Base-by-base conservation (phyloP, 2,113 vertebrate species). In the Beaufortia kweichowensis region DNA sequence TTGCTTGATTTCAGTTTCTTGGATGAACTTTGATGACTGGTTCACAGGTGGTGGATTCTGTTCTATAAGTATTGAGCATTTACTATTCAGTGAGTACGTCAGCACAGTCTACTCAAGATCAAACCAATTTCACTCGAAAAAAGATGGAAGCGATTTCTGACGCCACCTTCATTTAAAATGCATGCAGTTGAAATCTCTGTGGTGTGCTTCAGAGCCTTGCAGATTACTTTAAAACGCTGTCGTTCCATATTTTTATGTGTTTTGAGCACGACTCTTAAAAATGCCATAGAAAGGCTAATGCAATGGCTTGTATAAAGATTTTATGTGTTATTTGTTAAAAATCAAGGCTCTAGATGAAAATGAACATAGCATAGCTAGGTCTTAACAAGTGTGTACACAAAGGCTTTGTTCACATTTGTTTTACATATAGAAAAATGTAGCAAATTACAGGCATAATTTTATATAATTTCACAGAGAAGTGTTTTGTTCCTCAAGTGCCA, bases 41-140 rank as follows among this genome's bases (percentile, higher is more conserved):
- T 60, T 81, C 69, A 48, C 50, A 60, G 55, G 31, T 35, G 63
- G n/a, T 57, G 28, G 21, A 24, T 75, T 63, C 43, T 33, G 29
- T 31, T 66, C 60, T 41, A n/a, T 66, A 61, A 77, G 19, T 23
- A 33, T 15, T 14, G 56, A 71, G 6, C 26, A 14, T 75, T 80
- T 63, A 56, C 72, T 55, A 63, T 76, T 63, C 56, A 33, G 71
- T n/a, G 43, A 48, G n/a, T 76, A 69, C 43, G 74, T 56, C 71
- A 68, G 71, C 78, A 68, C 26, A 26, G 6, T 75, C 46, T 70
- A 33, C 43, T 76, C 53, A 31, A 63, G 70, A 81, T 57, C 46
- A 76, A 72, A 31, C 66, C 73, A 50, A 19, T 57, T 72, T 76
- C 48, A 39, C 53, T 56, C 9, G 23, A 73, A 15, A 66, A 77